phyloP scores from a whole-genome alignment of 2,797 vertebrate species.

The Periophthalmus magnuspinnatus region DNA sequence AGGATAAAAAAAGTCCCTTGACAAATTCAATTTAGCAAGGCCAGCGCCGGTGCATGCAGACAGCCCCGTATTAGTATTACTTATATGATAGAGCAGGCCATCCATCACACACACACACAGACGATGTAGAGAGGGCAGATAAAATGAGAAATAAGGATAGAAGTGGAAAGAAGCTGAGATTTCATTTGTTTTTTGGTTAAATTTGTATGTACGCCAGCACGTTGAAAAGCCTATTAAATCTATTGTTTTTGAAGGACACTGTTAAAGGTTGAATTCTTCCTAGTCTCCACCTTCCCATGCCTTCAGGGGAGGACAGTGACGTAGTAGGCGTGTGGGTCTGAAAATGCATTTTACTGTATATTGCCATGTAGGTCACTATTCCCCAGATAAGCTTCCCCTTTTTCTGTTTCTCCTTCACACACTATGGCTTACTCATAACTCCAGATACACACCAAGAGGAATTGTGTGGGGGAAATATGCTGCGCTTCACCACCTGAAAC shows the following conservation, averaged over 20 bases:
- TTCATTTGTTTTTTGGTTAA: constrained; percentile 1
- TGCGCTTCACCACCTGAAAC: constrained; percentile 10
- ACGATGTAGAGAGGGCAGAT: constrained; percentile 36
- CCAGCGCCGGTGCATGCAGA: constrained; percentile 54
- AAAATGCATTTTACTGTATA: constrained; percentile 51
- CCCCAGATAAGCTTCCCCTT: constrained; percentile 24
- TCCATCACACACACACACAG: constrained; percentile 56
- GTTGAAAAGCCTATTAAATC: constrained; percentile 44
- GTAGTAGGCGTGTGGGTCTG: constrained; percentile 29
- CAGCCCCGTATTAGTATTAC: constrained; percentile 69
- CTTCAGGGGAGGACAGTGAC: constrained; percentile 43
- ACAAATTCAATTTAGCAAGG: constrained; percentile 70
- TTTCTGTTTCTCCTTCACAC: constrained; percentile 39
- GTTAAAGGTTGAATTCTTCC: constrained; percentile 52
- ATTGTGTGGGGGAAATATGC: constrained; percentile 17
- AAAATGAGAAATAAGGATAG: constrained; percentile 34
- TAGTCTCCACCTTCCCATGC: constrained; percentile 37
- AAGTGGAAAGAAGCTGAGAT: constrained; percentile 23
- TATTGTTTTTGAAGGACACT: constrained; percentile 65
- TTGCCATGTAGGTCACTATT: constrained; percentile 60
- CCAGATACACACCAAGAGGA: constrained; percentile 9
- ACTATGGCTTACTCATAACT: constrained; percentile 20
- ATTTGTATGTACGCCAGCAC: constrained; percentile 11
- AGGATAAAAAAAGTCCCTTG: constrained; percentile 35
- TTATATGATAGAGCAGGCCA: constrained; percentile 66